Base-by-base conservation (phyloP, 2,888 invertebrate genomes). In the Orchesella flavescens region DNA sequence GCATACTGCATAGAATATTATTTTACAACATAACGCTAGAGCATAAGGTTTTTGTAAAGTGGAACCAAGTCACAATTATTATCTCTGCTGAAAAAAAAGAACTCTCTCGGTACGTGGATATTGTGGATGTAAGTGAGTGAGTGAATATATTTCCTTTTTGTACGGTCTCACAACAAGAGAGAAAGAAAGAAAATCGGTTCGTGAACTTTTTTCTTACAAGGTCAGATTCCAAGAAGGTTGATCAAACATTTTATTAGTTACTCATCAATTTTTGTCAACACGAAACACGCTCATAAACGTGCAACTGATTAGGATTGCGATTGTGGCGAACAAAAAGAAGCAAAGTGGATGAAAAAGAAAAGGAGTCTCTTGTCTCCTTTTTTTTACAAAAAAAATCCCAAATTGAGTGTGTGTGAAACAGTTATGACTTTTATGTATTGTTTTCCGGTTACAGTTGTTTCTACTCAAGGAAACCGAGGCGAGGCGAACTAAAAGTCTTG, bases 41-140 rank as follows among this genome's bases (percentile, higher is more conserved):
- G 66, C 66, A 55, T 55, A 76, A 76, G 55, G 66, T 66, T 53
- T n/a, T 15, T 76, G 57, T 74, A 82, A 82, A 82, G 82, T 83
- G 83, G 76, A 83, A 83, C 76, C 76, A 77, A 83, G 76, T 76
- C 83, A 72, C 74, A 68, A 75, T 74, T 81, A 53, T 55, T 55
- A 19, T 59, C 19, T 81, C 69, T 74, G 59, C 61, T 53, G 59
- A 61, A 80, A 73, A 72, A 68, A 34, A 71, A 43, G 53, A 65
- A 46, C 63, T 46, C 59, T 17, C 65, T 43, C 17, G 65, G 55
- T 76, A 59, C 46, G 79, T 74, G 71, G 69, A 34, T n/a, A 61
- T 69, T 13, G 68, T 66, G 13, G 43, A 43, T 15, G 3, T 65
- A n/a, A 34, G 34, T 34, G 34, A 34, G 34, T 7, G 34, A 34